Evolutionary conservation across 2,113 vertebrate genomes (phyloP), one percentile per base, ranked within the genome.

Genomic region (Colossoma macropomum): DNA sequence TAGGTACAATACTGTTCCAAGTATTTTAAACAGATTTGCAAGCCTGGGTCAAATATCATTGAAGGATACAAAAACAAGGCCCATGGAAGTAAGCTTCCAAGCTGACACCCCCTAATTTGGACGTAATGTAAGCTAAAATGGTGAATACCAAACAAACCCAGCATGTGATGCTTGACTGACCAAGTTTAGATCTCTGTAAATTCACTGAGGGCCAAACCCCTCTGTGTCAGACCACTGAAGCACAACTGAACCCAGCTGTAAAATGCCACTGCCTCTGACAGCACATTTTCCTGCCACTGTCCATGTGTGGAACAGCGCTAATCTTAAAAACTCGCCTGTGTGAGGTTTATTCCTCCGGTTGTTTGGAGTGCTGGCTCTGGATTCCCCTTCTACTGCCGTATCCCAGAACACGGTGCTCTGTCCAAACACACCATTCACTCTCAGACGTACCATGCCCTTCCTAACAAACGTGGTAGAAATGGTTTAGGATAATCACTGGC

Each of bases 161-260:
- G 34, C 68, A 12, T n/a, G 41, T 45, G 41, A 45, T 9, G 41
- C 41, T 45, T 45, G 28, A 69, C 21, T 38, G 66, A 23, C 30
- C 38, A 45, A 11, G 66, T 69, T 34, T 66, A 59, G 28, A 66
- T 66, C 4, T 69, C 32, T 2, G 32, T 1, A 71, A 45, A 41
- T 71, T 23, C 34, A n/a, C 38, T 38, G 32, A 59, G 54, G 59
- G n/a, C 25, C 21, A 25, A 5, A 71, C 5, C 41, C 34, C 34
- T 69, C 23, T 2, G 32, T 69, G 32, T 19, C 9, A 13, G 21
- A 25, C 34, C 34, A 71, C 23, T 13, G 38, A 41, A 71, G 68
- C 68, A 71, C 66, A 71, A 71, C 21, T 41, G 68, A 71, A n/a
- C 23, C n/a, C 21, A 71, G 68, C 68, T 71, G 68, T 71, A 45